phyloP scores from a whole-genome alignment of 1,140 invertebrate genomes.

The Pseudomyrmex pallidus region DNA sequence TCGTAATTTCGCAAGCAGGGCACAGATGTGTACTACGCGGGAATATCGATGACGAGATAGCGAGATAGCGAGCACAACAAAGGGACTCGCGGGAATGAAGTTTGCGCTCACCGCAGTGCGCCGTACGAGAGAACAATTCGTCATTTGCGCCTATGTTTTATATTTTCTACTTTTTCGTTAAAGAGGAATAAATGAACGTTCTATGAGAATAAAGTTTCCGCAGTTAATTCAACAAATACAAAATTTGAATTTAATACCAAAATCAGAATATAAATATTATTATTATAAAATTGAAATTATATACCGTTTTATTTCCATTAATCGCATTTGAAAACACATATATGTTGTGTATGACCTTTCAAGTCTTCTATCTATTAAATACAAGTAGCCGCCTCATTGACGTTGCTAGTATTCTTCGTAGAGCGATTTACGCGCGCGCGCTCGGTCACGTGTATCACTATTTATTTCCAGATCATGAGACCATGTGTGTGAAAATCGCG shows the following conservation, averaged over 20 bases:
- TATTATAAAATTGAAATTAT: too few relatives aligned
- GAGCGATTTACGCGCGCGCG: too few relatives aligned
- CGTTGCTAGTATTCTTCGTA: too few relatives aligned
- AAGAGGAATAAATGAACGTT: too few relatives aligned
- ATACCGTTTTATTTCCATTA: too few relatives aligned
- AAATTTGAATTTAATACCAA: too few relatives aligned
- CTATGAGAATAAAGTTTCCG: neutral
- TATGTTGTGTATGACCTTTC: too few relatives aligned
- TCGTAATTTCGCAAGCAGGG: slow-evolving; percentile 79
- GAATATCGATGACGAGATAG: slow-evolving; percentile 71
- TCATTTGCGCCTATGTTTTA: neutral
- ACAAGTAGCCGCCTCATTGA: too few relatives aligned
- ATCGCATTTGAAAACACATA: too few relatives aligned
- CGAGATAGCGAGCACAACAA: slow-evolving; percentile 44
- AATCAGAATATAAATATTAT: too few relatives aligned
- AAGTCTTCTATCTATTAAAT: too few relatives aligned
- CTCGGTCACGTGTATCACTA: neutral
- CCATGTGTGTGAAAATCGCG: slow-evolving; percentile 55
- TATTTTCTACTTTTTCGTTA: neutral
- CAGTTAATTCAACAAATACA: neutral
- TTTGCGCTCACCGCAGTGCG: slow-evolving; percentile 24
- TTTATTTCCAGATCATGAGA: slow-evolving; percentile 79
- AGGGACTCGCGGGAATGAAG: slow-evolving; percentile 40
- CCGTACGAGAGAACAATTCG: slow-evolving; percentile 38
- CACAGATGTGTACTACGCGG: slow-evolving; percentile 71